Conservation (phyloP, 2,113 vertebrate genomes). For the Boulengeromyrus knoepffleri region DNA sequence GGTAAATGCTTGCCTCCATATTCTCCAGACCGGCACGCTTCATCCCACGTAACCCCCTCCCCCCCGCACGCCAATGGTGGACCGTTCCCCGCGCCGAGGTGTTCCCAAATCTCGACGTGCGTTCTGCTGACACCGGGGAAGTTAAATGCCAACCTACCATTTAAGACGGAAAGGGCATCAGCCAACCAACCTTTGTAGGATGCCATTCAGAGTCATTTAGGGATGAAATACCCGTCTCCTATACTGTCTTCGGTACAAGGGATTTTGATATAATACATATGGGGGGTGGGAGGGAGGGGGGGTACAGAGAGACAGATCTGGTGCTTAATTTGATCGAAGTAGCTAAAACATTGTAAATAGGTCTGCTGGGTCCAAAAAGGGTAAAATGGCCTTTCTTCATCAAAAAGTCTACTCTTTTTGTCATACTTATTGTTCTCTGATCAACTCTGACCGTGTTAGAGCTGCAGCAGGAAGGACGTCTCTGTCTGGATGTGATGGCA, state of each 20-base stretch:
- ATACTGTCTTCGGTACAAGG: conserved; percentile 47
- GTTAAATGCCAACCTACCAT: conserved; percentile 78
- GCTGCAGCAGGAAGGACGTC: neutral
- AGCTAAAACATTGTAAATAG: neutral
- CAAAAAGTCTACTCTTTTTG: neutral
- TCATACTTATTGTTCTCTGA: neutral
- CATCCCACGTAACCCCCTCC: neutral
- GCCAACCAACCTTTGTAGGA: conserved; percentile 69
- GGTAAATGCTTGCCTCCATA: neutral
- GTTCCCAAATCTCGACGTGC: conserved; percentile 60
- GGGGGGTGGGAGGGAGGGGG: neutral
- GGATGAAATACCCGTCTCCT: conserved; percentile 56
- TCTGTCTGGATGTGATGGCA: neutral
- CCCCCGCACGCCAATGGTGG: neutral
- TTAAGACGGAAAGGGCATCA: conserved; percentile 71
- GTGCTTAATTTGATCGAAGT: neutral
- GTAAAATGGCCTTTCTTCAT: neutral
- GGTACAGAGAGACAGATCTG: neutral
- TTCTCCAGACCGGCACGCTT: neutral
- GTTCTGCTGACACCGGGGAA: conserved; percentile 69
- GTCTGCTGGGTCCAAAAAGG: neutral
- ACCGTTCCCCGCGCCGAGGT: conserved; percentile 28
- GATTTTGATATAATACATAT: conserved; percentile 25
- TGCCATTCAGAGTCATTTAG: conserved; percentile 66
- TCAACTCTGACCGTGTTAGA: neutral